A percentile compares a stretch with the other conserved stretches of the same genome.
Conservation (phyloP, 2,113 vertebrate species). For the Sapayoa aenigma region DNA sequence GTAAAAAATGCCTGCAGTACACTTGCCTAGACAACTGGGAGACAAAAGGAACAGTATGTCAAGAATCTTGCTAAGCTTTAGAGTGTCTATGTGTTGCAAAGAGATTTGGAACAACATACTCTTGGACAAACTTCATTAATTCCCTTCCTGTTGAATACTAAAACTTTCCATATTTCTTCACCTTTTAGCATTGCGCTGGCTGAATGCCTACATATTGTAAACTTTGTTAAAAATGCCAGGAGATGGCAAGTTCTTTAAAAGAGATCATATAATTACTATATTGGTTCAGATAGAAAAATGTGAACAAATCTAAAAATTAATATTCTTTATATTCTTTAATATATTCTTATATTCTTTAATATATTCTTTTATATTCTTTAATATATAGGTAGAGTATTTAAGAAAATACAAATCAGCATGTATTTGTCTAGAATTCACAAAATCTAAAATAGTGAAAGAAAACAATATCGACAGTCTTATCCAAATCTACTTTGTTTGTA, state of each 20-base stretch:
- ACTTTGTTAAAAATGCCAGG: not conserved
- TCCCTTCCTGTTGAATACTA: not conserved
- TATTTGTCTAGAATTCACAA: not conserved
- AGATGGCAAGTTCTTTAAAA: not conserved
- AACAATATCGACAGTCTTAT: not conserved
- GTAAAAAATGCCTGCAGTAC: not conserved
- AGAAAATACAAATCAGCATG: not conserved
- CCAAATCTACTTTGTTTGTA: not conserved
- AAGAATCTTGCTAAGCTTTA: not conserved
- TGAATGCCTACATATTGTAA: not conserved
- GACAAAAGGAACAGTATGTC: not conserved
- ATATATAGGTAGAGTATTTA: not conserved
- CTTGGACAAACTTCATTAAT: not conserved
- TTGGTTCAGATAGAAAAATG: not conserved
- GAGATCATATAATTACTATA: not conserved
- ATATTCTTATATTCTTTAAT: too few species aligned
- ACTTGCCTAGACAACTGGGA: not conserved
- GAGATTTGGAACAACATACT: not conserved
- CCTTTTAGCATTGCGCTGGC: not conserved
- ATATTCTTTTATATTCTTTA: not conserved
- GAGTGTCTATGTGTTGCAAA: not conserved
- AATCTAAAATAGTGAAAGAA: not conserved
- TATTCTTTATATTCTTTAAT: too few species aligned
- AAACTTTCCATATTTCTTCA: not conserved
- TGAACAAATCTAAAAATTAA: not conserved